These are phyloP conservation scores for Apodemia hepburni DNA, from an alignment of 2,888 invertebrate genomes.

Conservation along the genomic window DNA sequence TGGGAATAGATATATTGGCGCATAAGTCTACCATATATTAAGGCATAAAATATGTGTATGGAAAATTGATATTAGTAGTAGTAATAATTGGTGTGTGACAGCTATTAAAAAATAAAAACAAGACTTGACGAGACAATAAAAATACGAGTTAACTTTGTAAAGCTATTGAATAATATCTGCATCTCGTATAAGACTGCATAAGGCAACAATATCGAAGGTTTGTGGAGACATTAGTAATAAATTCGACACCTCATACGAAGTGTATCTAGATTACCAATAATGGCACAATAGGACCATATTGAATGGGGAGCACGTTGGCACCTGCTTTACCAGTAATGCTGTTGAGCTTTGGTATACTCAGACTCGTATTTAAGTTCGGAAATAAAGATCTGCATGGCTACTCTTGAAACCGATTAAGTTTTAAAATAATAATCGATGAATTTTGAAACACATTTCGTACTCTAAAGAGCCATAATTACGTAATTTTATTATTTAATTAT, in stretches of 20 bases:
- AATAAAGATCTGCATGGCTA: too few relatives aligned
- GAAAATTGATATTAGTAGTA: too few relatives aligned
- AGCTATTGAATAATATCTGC: neutral
- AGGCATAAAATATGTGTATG: too few relatives aligned
- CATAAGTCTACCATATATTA: too few relatives aligned
- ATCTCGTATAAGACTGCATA: conserved; percentile 1
- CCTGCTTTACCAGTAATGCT: conserved; percentile 53
- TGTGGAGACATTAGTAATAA: conserved; percentile 40
- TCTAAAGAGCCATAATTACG: too few relatives aligned
- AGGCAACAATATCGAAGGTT: conserved; percentile 12
- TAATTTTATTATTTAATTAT: too few relatives aligned
- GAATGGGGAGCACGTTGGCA: conserved; percentile 53
- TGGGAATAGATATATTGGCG: too few relatives aligned
- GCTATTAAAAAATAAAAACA: too few relatives aligned
- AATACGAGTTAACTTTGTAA: neutral
- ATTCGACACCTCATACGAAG: conserved; percentile 58
- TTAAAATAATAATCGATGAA: too few relatives aligned
- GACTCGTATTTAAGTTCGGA: conserved; percentile 29
- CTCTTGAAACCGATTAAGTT: too few relatives aligned
- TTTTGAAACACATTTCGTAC: too few relatives aligned
- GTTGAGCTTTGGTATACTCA: conserved; percentile 41
- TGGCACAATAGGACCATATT: conserved; percentile 59
- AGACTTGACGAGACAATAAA: neutral
- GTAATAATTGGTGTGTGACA: too few relatives aligned
- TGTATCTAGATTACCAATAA: conserved; percentile 64